These are phyloP conservation scores for roundworm (Caenorhabditis elegans) DNA, from an alignment of 1,140 invertebrate genomes.

Conservation along the genomic window WBcel235 BX284605.5:7077501-7078000, in stretches of 20 bases:
- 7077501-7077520: neutral
- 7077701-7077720: slow-evolving; percentile 9
- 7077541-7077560: slow-evolving; percentile 21
- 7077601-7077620: neutral
- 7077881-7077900: slow-evolving; percentile 23
- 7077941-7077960: neutral
- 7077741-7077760: slow-evolving; percentile 21
- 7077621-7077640: too few species aligned
- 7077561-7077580: slow-evolving; percentile 24
- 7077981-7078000: slow-evolving; percentile 18
- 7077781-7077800: neutral
- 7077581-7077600: slow-evolving; percentile 34
- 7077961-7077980: neutral
- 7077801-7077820: neutral
- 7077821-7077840: slow-evolving; percentile 27
- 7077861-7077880: slow-evolving; percentile 38
- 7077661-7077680: slow-evolving; percentile 32
- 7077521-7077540: slow-evolving; percentile 3
- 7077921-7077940: slow-evolving; percentile 21
- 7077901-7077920: slow-evolving; percentile 8
- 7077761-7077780: neutral
- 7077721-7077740: slow-evolving; percentile 36
- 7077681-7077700: neutral
- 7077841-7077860: slow-evolving; percentile 3
- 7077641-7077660: neutral